Percentiles rank a stretch among this genome's conserved stretches.
phyloP scores from a whole-genome alignment of 2,888 invertebrate genomes.

The Pegoplata infirma region DNA sequence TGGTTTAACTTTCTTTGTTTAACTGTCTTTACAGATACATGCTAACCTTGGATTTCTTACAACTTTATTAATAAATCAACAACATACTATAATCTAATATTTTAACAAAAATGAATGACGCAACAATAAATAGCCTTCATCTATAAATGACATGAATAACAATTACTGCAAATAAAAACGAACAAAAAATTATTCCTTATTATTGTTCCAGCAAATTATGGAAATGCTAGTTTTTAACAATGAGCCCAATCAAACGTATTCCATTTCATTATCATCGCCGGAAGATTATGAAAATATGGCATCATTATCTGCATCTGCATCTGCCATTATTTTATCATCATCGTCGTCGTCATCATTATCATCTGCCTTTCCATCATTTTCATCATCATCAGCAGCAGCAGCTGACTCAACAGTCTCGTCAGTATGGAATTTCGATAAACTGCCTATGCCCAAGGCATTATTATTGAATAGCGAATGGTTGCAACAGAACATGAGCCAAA shows the following conservation, averaged over 20 bases:
- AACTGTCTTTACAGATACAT: neutral
- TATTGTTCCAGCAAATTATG: neutral
- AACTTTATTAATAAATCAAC: too few species aligned
- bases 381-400: too few species aligned
- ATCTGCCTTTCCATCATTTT: neutral
- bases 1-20: neutral
- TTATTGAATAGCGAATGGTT: constrained; percentile 73
- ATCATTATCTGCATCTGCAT: constrained; percentile 28
- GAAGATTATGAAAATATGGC: constrained; percentile 41
- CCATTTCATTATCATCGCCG: constrained; percentile 43
- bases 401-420: constrained; percentile 1
- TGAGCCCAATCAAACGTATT: constrained; percentile 53
- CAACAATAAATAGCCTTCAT: neutral
- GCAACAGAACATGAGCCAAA: constrained; percentile 73
- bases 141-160: too few species aligned
- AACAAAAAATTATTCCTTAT: neutral
- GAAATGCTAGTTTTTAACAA: constrained; percentile 48
- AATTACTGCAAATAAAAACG: too few species aligned
- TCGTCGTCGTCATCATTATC: neutral
- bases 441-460: constrained; percentile 46
- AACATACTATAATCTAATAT: too few species aligned
- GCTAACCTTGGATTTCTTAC: neutral
- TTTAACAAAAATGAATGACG: neutral
- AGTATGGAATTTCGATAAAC: constrained; percentile 44
- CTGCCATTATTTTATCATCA: constrained; percentile 2